Evolutionary conservation across 1,140 invertebrate genomes (phyloP).

Genomic region (Watersipora subatra): DNA sequence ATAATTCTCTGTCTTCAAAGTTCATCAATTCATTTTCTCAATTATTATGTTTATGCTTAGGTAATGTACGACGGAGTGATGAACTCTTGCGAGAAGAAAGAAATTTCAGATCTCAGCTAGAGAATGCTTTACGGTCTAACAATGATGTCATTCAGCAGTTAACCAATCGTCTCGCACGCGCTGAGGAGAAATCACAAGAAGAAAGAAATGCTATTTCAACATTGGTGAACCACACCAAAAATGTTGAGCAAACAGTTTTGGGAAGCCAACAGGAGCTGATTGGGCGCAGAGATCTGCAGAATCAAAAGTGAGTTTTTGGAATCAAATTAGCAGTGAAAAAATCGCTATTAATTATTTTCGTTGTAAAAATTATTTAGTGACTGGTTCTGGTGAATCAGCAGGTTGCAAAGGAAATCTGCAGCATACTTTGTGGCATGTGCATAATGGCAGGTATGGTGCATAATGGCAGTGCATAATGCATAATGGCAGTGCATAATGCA

Average conservation of each 20-base stretch:
- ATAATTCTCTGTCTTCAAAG: no score
- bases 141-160: slow-evolving; percentile 31
- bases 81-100: slow-evolving; percentile 29
- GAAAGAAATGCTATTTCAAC: slow-evolving; percentile 26
- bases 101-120: slow-evolving; percentile 25
- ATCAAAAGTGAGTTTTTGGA: slow-evolving; percentile 20
- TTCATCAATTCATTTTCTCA: no score
- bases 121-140: slow-evolving; percentile 25
- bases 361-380: no score
- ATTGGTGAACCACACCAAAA: slow-evolving; percentile 32
- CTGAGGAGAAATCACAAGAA: slow-evolving; percentile 32
- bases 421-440: no score
- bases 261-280: slow-evolving; percentile 32
- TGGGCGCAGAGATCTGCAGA: slow-evolving; percentile 26
- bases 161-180: slow-evolving; percentile 24
- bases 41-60: no score
- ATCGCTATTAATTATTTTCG: background rate
- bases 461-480: no score
- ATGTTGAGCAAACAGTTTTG: slow-evolving; percentile 32
- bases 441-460: no score
- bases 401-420: no score
- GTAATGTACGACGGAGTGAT: slow-evolving; percentile 24
- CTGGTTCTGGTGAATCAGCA: no score
- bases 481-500: no score
- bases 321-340: no score